phyloP scores from a whole-genome alignment of 2,888 invertebrate species.

The Trichopria drosophilae region DNA sequence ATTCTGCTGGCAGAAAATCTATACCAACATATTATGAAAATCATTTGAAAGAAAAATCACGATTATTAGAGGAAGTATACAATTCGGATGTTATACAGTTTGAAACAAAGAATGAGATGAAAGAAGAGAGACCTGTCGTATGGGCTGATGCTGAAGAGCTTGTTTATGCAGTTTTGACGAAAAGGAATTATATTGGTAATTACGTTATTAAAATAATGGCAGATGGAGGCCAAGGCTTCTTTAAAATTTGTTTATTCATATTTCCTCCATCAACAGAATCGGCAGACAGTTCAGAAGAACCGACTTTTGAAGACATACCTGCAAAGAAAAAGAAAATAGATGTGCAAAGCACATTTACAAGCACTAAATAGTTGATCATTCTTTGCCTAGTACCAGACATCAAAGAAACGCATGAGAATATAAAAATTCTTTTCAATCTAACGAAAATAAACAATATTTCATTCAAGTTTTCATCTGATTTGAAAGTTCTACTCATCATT shows the following conservation, averaged over 20 bases:
- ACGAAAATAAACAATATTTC: constrained; percentile 19
- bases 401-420: too few species aligned
- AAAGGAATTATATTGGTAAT: constrained; percentile 1
- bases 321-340: not conserved
- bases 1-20: not conserved
- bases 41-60: constrained; percentile 1
- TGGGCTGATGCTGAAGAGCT: not conserved
- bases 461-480: constrained; percentile 2
- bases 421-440: too few species aligned
- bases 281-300: not conserved
- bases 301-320: not conserved
- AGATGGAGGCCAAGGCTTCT: too few species aligned
- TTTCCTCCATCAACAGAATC: not conserved
- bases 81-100: not conserved
- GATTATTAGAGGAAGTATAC: not conserved
- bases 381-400: constrained; percentile 2
- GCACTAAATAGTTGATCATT: not conserved
- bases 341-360: not conserved
- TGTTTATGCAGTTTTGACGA: not conserved
- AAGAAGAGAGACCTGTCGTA: too few species aligned
- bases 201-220: too few species aligned
- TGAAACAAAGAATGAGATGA: not conserved
- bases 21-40: not conserved
- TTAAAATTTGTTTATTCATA: constrained; percentile 3
- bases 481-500: constrained; percentile 2